Evolutionary conservation across 2,113 vertebrate genomes (phyloP), one percentile per base, ranked within the genome.

Genomic region (Myotis brandtii): DNA sequence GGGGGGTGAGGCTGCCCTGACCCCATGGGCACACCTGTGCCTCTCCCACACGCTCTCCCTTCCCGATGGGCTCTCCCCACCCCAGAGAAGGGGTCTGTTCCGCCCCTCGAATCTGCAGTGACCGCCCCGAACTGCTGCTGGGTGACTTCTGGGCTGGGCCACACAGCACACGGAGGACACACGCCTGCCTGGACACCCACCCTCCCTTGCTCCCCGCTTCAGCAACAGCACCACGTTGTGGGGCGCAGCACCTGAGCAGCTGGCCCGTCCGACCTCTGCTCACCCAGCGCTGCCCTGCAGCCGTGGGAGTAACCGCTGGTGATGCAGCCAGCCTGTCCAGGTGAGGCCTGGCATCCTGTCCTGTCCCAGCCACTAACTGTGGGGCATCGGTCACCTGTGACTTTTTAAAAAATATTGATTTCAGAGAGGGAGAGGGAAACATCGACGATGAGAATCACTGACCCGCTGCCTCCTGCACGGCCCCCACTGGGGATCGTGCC

Each of bases 271-370:
- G 37, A 50, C 46, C 72, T 37, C 17, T 6, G 59, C 50, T 67
- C 62, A 12, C 13, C 23, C 16, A 7, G 37, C 76, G 5, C 2
- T 9, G 21, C 11, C 85, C 34, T 37, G 43, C 21, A 16, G 82
- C 25, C 0, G 5, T 1, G 9, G 0, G 5, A 17, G 30, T 0
- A 4, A 23, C 21, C 79, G 17, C 48, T 32, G 23, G 9, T 6
- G 54, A 12, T 4, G 52, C 54, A 50, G 46, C 17, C 30, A 37
- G 62, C 9, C 20, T 18, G 2, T n/a, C 32, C 50, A 32, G 27
- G 17, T 9, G 43, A 86, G 25, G n/a, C 67, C 69, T 10, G 0
- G 34, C 27, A 14, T 1, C 52, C 6, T 5, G 0, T 9, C 79
- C 52, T 72, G 37, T 25, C 8, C 52, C 46, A 9, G 46, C 16